Conservation (phyloP, 2,888 invertebrate genomes). For the Tetramorium bicarinatum region DNA sequence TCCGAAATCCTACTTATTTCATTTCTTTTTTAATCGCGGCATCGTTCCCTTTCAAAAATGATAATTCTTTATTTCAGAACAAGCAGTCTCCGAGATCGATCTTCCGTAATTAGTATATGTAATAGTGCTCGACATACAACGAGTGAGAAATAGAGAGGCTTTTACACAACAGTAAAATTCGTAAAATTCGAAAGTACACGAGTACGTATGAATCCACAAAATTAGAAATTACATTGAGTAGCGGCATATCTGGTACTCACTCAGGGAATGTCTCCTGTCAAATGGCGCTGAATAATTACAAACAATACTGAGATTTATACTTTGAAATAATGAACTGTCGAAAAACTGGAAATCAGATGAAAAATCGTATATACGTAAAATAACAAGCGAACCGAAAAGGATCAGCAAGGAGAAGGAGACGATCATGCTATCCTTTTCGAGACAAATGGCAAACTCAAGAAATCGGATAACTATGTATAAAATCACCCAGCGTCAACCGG, state of each 20-base stretch:
- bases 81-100: conserved; percentile 75
- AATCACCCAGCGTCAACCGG: conserved; percentile 69
- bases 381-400: conserved; percentile 42
- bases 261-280: conserved; percentile 86
- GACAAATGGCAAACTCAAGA: conserved; percentile 21
- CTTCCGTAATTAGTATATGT: conserved; percentile 73
- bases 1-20: not conserved
- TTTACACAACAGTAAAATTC: conserved; percentile 47
- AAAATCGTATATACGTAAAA: conserved; percentile 68
- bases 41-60: not conserved
- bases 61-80: conserved; percentile 58
- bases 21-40: not conserved
- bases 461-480: conserved; percentile 12
- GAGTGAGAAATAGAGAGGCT: conserved; percentile 76
- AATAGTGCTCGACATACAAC: conserved; percentile 84
- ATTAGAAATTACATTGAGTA: conserved; percentile 85
- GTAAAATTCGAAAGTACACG: conserved; percentile 57
- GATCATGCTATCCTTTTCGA: conserved; percentile 38
- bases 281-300: conserved; percentile 86
- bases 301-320: conserved; percentile 86
- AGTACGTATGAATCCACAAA: conserved; percentile 69
- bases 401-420: not conserved
- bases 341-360: conserved; percentile 81
- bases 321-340: conserved; percentile 84
- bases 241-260: conserved; percentile 86